Evolutionary conservation across 2,888 invertebrate species (phyloP), one percentile per base, ranked within the genome.

Genomic region (Drosophila meridionalis): DNA sequence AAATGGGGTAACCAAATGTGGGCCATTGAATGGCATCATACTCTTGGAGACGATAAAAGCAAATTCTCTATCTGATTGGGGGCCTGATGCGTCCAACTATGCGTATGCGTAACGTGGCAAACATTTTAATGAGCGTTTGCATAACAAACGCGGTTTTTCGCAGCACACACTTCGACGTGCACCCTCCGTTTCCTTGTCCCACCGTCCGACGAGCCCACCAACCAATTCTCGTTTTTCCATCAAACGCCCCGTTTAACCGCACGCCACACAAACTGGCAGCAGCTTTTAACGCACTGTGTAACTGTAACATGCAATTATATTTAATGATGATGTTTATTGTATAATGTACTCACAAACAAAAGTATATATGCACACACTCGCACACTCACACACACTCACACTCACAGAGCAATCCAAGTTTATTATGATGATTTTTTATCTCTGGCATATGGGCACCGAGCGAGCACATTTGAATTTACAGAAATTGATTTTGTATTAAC

Each of bases 81-180:
- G 47, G 50, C 45, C 40, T 7, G 65, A 70, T 58, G 58, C 60
- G 56, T 63, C 70, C 73, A 83, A 83, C 87, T 78, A 65, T 76
- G 78, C 84, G 84, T 76, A 87, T 84, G 71, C 75, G 81, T 79
- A 88, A 77, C 75, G 79, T 50, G 67, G 81, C 69, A 81, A 82
- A 80, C 77, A 84, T 87, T 87, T 82, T 87, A 87, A 89, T 89
- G 85, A 87, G 79, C 81, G 79, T 80, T 89, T 89, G 78, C 89
- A 89, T 83, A 87, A 84, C 87, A 87, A 87, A 85, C 83, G 87
- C 74, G 89, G 82, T 73, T 80, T 80, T 84, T 74, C 65, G 60
- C 69, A 69, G 45, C 40, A 45, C 53, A n/a, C 20, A 52, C 57
- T 69, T 56, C 63, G 38, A 47, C 55, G 68, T 34, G 8, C 9